Evolutionary conservation across 2,888 invertebrate species (phyloP), one percentile per base, ranked within the genome.

Genomic region (Ormia ochracea): DNA sequence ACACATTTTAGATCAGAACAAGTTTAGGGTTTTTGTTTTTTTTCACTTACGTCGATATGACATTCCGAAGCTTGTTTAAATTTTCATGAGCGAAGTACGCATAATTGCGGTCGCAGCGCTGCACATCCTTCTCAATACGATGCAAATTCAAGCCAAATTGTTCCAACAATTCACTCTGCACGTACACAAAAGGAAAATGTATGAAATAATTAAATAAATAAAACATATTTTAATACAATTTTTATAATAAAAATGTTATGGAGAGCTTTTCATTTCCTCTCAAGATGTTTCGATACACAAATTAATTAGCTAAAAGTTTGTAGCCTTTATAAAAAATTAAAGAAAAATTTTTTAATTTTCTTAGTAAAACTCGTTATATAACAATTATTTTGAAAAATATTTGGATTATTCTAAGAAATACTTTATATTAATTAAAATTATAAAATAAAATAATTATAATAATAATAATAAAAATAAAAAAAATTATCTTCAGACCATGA

Each of bases 101-200:
- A 88, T 97, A 96, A 89, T 97, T 98, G 59, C 98, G 91, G 90
- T 98, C 98, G 89, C 98, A 98, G 74, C 98, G 91, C 89, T 97
- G 97, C 1, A 98, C 98, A 88, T 98, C 98, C 88, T 98, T 98
- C 87, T 98, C 98, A 83, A 98, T 98, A 45, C 98, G 93, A 89
- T 98, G 98, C 23, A 98, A 90, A 86, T 98, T 98, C 63, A 97
- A 88, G 0, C 96, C 96, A 84, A 96, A 96, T 38, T 92, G 92
- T 85, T 96, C 96, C 82, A 97, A 90, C 56, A 97, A 89, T 87
- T 97, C 97, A 84, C 93, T 93, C 95, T 97, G 90, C 50, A 91
- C 91, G 3, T 28, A 28, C 6, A 14, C 14, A 17, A 41, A 41
- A 41, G 1, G 2, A 41, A 41, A 41, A 14, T 17, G 28, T 28